These are phyloP conservation scores for Melipona bicolor DNA, from an alignment of 2,888 invertebrate species.

Conservation along the genomic window DNA sequence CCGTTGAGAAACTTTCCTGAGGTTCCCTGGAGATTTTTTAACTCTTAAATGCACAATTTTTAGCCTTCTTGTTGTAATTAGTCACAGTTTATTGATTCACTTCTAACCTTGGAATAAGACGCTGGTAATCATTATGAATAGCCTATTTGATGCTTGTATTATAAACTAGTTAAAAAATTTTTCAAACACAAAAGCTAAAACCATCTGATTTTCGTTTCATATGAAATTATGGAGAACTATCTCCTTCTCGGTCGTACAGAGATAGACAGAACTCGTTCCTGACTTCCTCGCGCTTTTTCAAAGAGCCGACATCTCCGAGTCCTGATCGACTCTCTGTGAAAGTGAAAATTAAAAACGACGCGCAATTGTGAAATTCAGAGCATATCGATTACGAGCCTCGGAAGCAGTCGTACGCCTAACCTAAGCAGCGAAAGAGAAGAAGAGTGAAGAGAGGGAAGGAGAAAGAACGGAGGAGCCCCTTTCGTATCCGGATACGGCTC, in stretches of 20 bases:
- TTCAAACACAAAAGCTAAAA: fast-evolving
- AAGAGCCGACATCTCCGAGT: background rate
- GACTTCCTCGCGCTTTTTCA: background rate
- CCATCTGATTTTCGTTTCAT: background rate
- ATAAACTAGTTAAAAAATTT: background rate
- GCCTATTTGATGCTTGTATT: background rate
- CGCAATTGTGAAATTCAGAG: background rate
- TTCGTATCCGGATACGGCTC: conserved; percentile 70
- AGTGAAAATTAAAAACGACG: background rate
- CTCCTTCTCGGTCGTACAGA: background rate
- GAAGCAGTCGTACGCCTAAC: background rate
- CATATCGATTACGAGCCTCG: conserved; percentile 31
- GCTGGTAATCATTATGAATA: background rate
- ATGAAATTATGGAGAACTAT: background rate
- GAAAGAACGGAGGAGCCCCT: conserved; percentile 59
- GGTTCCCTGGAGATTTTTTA: too few species aligned
- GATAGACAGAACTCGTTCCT: too few species aligned
- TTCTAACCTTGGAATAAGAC: background rate
- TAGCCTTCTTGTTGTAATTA: background rate
- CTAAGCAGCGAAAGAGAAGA: conserved; percentile 21
- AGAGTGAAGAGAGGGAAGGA: conserved; percentile 19
- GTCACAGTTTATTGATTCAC: background rate
- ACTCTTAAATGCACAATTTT: background rate
- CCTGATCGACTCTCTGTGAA: background rate
- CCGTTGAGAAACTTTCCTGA: too few species aligned